A percentile compares a stretch with the other conserved stretches of the same genome.
phyloP scores from a whole-genome alignment of 1,140 invertebrate genomes.

The Platorchestia sp. region DNA sequence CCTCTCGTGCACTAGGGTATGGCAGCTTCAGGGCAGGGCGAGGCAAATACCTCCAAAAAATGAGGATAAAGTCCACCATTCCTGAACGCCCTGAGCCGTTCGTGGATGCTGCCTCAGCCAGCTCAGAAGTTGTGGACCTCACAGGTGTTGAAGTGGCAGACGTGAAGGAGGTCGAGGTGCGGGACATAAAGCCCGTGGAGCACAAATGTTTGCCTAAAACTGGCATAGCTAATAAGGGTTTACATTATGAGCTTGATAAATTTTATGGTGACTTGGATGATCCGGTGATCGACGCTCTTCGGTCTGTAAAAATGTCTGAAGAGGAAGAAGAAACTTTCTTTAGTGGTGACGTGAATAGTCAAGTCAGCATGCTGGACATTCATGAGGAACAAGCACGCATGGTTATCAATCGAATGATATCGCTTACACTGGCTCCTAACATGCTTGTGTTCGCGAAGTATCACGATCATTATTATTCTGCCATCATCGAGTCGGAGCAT shows the following conservation, averaged over 20 bases:
- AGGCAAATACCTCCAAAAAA: background rate
- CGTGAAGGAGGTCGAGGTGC: background rate
- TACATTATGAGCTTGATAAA: conserved; percentile 16
- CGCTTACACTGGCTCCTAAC: conserved; percentile 58
- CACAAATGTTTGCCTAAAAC: background rate
- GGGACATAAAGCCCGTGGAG: background rate
- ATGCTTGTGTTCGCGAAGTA: conserved; percentile 65
- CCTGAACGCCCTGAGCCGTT: background rate
- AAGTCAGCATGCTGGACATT: conserved; percentile 57
- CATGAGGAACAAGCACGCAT: conserved; percentile 62
- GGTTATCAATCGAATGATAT: conserved; percentile 56
- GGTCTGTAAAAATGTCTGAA: conserved; percentile 50
- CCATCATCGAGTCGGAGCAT: conserved; percentile 58
- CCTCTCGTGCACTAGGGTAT: background rate
- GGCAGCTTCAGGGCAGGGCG: background rate
- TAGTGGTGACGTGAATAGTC: background rate
- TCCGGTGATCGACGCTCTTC: background rate
- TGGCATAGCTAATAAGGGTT: conserved; percentile 23
- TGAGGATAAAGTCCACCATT: background rate
- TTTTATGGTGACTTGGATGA: conserved; percentile 26
- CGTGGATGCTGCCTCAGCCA: background rate
- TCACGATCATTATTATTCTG: conserved; percentile 67
- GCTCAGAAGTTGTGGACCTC: background rate
- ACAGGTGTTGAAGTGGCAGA: background rate
- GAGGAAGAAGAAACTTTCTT: conserved; percentile 57